Base-by-base conservation (phyloP, 1,140 invertebrate species). In the Magallana angulata region DNA sequence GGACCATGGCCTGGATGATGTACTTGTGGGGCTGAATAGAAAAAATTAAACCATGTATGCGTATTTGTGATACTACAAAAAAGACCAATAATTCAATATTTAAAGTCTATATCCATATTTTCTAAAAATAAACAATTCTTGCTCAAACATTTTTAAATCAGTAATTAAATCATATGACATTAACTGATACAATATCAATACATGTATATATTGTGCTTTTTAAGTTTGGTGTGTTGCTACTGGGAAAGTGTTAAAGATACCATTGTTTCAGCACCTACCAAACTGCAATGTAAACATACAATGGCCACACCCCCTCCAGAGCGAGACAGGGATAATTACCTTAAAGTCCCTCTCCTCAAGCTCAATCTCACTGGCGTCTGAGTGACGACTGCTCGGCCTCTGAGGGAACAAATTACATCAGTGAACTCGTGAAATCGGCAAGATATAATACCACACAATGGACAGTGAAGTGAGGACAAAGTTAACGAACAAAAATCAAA, bases 1-100 rank as follows among this genome's bases (percentile, higher is more conserved):
- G 80, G 48, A 95, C 94, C 30, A 90, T 90, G 0, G 94, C 94
- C 87, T 95, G 93, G 64, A 95, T 92, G 58, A 94, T 93, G 89
- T 95, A 95, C 85, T 94, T 94, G 90, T 95, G 94, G 5, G 92
- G 92, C 93, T 94, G 89, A 0, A 89, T 24, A 93, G 30, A 88
- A 64, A 36, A 84, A 84, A 16, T 62, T 24, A 18, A 60, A 18
- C 59, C 1, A 14, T 36, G 36, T 36, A 36, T 36, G 4, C 4
- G 36, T 36, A 36, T 36, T 3, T 36, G 36, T 36, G 36, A 36
- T 36, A 1, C 36, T 36, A 36, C 36, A 36, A 36, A 36, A 36
- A 36, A 36, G 36, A 36, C 36, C 36, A 36, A 36, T 18, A 18
- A 4, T 62, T 16, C 24, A 84, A 1, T 9, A 80, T 12, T 30